A percentile compares a stretch with the other conserved stretches of the same genome.
Conservation (phyloP, 2,113 vertebrate genomes). For the Phaethon lepturus region DNA sequence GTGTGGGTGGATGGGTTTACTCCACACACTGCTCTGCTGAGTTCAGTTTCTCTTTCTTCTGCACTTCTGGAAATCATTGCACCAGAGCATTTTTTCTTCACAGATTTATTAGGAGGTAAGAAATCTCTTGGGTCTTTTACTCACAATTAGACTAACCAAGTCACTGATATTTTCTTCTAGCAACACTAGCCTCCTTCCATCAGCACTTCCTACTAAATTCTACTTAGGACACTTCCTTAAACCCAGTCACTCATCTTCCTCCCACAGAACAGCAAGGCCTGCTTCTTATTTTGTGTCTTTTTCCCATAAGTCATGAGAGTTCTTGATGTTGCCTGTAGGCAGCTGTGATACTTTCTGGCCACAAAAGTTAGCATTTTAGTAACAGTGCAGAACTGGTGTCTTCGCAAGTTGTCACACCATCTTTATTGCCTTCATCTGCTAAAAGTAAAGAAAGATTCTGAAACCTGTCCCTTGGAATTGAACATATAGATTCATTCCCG, state of each 20-base stretch:
- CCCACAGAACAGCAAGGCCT: not conserved
- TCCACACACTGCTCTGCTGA: not conserved
- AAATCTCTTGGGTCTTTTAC: not conserved
- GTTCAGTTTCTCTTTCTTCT: not conserved
- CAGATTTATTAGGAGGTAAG: not conserved
- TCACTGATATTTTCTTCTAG: not conserved
- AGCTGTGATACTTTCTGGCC: constrained; percentile 12
- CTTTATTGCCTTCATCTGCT: constrained; percentile 50
- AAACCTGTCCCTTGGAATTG: constrained; percentile 11
- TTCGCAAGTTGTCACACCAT: constrained; percentile 40
- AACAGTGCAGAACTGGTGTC: constrained; percentile 10
- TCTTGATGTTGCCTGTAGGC: not conserved
- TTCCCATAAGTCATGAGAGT: not conserved
- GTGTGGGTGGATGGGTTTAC: not conserved
- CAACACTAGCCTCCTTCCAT: not conserved
- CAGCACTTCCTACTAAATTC: constrained; percentile 4
- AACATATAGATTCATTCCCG: constrained; percentile 59
- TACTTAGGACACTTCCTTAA: not conserved
- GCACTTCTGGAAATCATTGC: not conserved
- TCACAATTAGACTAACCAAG: not conserved
- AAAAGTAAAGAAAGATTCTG: constrained; percentile 4
- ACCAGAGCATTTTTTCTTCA: not conserved
- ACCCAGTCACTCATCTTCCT: not conserved
- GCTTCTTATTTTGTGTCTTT: constrained; percentile 17
- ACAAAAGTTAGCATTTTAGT: constrained; percentile 23